Conservation (phyloP, 1,140 invertebrate species). For the Nomia melanderi region DNA sequence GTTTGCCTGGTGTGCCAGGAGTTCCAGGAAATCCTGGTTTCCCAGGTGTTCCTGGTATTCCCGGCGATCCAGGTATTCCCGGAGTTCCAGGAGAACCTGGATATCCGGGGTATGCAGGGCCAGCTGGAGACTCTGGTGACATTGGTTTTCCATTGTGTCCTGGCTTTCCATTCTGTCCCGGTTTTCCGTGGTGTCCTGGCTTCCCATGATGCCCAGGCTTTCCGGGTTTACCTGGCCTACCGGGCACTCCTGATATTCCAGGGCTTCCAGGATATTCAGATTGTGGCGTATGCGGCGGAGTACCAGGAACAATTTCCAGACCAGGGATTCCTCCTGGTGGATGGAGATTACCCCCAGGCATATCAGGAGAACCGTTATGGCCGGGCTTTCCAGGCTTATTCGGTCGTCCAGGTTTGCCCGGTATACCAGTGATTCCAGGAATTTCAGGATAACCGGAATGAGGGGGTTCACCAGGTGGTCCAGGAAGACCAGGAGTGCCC, state of each 20-base stretch:
- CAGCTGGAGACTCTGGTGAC: conserved; percentile 25
- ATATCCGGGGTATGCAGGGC: conserved; percentile 58
- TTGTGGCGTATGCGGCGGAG: not conserved
- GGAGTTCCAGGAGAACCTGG: conserved; percentile 1
- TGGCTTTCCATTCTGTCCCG: conserved; percentile 3
- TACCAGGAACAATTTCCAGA: not conserved
- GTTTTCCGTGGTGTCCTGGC: conserved; percentile 1
- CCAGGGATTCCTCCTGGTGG: too few relatives aligned
- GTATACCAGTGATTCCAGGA: conserved; percentile 78
- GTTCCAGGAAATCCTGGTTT: not conserved
- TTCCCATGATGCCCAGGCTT: not conserved
- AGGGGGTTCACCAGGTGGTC: conserved; percentile 13
- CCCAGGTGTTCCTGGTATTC: not conserved
- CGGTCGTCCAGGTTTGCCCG: conserved; percentile 35
- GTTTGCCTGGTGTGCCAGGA: not conserved
- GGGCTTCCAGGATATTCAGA: not conserved
- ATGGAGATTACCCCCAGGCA: too few relatives aligned
- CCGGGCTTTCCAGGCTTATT: not conserved
- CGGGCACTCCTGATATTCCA: not conserved
- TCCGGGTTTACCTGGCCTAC: conserved; percentile 10
- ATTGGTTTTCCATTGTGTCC: not conserved
- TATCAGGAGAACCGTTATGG: conserved; percentile 59
- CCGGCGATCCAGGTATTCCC: too few relatives aligned
- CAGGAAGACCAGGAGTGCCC: conserved; percentile 70
- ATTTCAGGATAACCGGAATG: conserved; percentile 73